Base-by-base conservation (phyloP, 2,888 invertebrate genomes). In the Zaprionus obscuricornis region DNA sequence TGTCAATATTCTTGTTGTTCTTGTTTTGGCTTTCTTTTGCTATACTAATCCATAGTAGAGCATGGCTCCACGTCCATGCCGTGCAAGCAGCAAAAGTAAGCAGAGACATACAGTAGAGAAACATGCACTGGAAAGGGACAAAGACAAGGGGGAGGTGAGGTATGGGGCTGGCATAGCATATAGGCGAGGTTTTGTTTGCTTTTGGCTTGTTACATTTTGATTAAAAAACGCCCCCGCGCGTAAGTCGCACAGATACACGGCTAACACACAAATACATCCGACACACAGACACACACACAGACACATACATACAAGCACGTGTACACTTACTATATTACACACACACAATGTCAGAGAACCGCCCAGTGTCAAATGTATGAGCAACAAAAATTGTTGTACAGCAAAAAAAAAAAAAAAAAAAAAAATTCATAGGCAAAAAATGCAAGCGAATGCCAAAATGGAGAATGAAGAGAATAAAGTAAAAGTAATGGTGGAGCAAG, bases 121-220 rank as follows among this genome's bases (percentile, higher is more conserved):
- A n/a, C n/a, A n/a, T n/a, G n/a, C n/a, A n/a, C n/a, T n/a, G n/a
- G n/a, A n/a, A n/a, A 3, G 11, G 46, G 18, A 5, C 8, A 11
- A 18, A 27, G 13, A 7, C 8, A 27, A 42, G 26, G 18, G 26
- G 16, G 5, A 8, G 13, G 17, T 26, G 10, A 31, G 36, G 47
- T 40, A 39, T 43, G 42, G 43, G 42, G 66, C 36, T 49, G 4
- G 3, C n/a, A 11, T 3, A 31, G 11, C 3, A 10, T 6, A 22
- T 6, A 22, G 67, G 56, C 66, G 58, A n/a, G n/a, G n/a, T n/a
- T 78, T 78, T 82, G 82, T 82, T 79, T 85, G 79, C 85, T 78
- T 85, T 85, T 82, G 85, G 72, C 79, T 79, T 79, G 81, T 82
- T 85, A 82, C 81, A 82, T 82, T 82, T 82, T 82, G 81, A 82